Percentiles rank a stretch among this genome's conserved stretches.
Evolutionary conservation across 2,888 invertebrate genomes (phyloP).

Genomic region (Pardosa pseudoannulata): DNA sequence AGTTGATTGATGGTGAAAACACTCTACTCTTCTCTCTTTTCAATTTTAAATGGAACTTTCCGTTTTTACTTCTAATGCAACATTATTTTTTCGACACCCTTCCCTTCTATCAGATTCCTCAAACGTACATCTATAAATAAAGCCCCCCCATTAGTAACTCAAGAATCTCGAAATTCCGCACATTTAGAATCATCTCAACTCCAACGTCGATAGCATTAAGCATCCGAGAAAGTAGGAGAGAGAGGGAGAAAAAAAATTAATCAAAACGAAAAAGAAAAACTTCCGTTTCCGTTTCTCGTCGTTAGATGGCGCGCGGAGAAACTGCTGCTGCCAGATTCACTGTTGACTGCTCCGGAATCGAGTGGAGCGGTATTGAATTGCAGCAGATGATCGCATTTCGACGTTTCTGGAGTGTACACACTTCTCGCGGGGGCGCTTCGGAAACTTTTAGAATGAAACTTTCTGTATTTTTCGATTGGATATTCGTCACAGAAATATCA

Average conservation of each 20-base stretch:
- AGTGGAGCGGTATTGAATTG: slow-evolving; percentile 50
- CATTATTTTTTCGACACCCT: slow-evolving; percentile 6
- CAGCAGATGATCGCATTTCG: slow-evolving; percentile 57
- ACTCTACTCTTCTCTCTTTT: background rate
- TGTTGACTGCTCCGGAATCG: slow-evolving; percentile 30
- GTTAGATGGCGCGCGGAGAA: slow-evolving; percentile 56
- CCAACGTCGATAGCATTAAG: background rate
- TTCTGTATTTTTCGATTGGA: slow-evolving; percentile 34
- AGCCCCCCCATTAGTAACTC: background rate
- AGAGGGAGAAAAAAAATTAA: background rate
- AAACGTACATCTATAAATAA: background rate
- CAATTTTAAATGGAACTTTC: background rate
- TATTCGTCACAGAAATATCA: slow-evolving; percentile 38
- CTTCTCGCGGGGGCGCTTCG: slow-evolving; percentile 9
- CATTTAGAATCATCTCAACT: slow-evolving; percentile 15
- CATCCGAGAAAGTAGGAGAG: background rate
- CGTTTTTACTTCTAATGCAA: background rate
- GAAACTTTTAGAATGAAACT: slow-evolving; percentile 17
- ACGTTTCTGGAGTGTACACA: slow-evolving; percentile 45
- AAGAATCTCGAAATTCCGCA: slow-evolving; percentile 4
- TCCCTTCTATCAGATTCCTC: background rate
- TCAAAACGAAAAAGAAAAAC: background rate
- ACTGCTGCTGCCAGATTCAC: slow-evolving; percentile 54
- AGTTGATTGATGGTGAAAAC: background rate
- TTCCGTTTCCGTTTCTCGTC: slow-evolving; percentile 26